Conservation (phyloP, 2,113 vertebrate species). For the Sterrhoptilus dennistouni region DNA sequence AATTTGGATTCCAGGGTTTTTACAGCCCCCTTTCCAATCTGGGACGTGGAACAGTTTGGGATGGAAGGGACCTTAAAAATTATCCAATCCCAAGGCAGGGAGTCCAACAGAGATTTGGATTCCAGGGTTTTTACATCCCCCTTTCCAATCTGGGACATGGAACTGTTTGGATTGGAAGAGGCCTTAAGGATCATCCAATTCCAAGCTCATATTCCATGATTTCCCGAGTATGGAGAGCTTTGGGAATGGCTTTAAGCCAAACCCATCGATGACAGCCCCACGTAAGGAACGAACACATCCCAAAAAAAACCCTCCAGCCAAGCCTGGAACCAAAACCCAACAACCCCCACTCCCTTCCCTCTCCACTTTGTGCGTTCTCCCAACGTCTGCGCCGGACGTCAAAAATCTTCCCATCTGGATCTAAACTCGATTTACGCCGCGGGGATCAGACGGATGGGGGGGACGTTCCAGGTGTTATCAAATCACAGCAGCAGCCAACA, state of each 20-base stretch:
- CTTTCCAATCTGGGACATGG: fast-evolving
- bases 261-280: fast-evolving
- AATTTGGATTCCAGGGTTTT: fast-evolving
- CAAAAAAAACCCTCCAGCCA: neutral
- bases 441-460: neutral
- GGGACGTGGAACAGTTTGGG: neutral
- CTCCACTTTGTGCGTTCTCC: neutral
- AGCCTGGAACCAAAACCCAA: neutral
- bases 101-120: fast-evolving
- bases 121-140: fast-evolving
- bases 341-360: neutral
- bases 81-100: fast-evolving
- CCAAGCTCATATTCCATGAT: neutral
- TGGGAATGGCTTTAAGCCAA: neutral
- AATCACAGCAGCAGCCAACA: neutral
- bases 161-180: neutral
- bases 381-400: neutral
- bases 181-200: neutral
- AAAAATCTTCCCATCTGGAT: neutral
- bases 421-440: neutral
- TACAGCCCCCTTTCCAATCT: fast-evolving
- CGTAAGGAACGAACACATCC: neutral
- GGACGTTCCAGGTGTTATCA: neutral
- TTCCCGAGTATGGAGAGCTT: neutral
- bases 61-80: neutral